Evolutionary conservation across 2,797 vertebrate genomes (phyloP), one percentile per base, ranked within the genome.

Genomic region (Phoxinus dragarum): DNA sequence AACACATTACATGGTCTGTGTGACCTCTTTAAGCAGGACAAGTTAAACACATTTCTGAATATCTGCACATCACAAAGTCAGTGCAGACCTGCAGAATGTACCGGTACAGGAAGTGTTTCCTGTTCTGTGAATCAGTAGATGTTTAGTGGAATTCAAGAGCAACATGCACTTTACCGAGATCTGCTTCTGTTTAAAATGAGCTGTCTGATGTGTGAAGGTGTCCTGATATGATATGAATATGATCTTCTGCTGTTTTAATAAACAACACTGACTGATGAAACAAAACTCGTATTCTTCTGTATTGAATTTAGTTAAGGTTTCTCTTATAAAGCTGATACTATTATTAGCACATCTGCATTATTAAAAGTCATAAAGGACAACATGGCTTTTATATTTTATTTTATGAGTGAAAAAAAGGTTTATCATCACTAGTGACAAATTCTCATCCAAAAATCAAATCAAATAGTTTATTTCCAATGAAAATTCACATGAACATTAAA

Each of bases 101-200:
- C 8, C 49, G 17, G 64, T 66, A 40, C 44, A 80, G 88, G 88
- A 84, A 73, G 84, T 64, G 82, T 49, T 77, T 88, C 71, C 47
- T 71, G 61, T 72, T 59, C 59, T 47, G 61, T 79, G 31, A 81
- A 87, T 89, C 76, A 74, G 54, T 84, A 88, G 59, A 81, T 88
- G 54, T 86, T 61, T 23, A 78, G 42, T 42, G 64, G 67, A 77
- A 47, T 72, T 75, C 44, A 84, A 85, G 75, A 76, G 31, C 52
- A 23, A 56, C 12, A 44, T 56, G 38, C 54, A 36, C 54, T 54
- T 36, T 21, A 44, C 40, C 42, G 36, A 59, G 54, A 83, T 47
- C 31, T 64, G 19, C 38, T 64, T 31, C 59, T 47, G 56, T 27
- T 59, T 44, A 34, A 23, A 21, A 21, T 14, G n/a, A 82, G 34